Evolutionary conservation across 2,113 vertebrate genomes (phyloP).

Genomic region (Stomatorhinus ivindoensis): DNA sequence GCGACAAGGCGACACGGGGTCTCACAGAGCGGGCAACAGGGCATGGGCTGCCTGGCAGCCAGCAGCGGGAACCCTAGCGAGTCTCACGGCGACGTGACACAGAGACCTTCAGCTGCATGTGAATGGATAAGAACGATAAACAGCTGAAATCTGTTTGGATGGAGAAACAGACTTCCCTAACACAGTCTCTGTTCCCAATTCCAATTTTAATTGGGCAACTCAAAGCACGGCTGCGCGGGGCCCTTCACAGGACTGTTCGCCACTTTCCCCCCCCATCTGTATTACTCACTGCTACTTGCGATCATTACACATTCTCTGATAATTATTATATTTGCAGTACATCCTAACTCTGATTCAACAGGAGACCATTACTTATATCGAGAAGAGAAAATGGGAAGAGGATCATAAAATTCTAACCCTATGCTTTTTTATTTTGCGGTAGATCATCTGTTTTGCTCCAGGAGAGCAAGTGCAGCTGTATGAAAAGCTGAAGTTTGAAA

Average conservation of each 20-base stretch:
- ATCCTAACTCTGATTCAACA: neutral
- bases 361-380: neutral
- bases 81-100: neutral
- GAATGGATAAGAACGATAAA: neutral
- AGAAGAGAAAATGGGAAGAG: neutral
- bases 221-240: neutral
- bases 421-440: slow-evolving; percentile 16
- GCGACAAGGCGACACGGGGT: neutral
- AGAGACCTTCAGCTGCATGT: neutral
- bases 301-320: neutral
- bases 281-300: neutral
- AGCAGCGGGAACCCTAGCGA: neutral
- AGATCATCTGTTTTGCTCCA: slow-evolving; percentile 79
- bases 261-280: neutral
- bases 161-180: neutral
- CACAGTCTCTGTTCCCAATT: neutral
- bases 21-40: neutral
- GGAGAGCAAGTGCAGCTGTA: slow-evolving; percentile 75
- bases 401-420: neutral
- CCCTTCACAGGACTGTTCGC: neutral
- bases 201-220: neutral
- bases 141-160: neutral
- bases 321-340: neutral
- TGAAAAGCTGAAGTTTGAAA: slow-evolving; percentile 81
- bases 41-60: neutral